Percentiles rank a stretch among this genome's conserved stretches.
phyloP scores from a whole-genome alignment of 1,140 invertebrate species.

The Drosophila kanapiae region DNA sequence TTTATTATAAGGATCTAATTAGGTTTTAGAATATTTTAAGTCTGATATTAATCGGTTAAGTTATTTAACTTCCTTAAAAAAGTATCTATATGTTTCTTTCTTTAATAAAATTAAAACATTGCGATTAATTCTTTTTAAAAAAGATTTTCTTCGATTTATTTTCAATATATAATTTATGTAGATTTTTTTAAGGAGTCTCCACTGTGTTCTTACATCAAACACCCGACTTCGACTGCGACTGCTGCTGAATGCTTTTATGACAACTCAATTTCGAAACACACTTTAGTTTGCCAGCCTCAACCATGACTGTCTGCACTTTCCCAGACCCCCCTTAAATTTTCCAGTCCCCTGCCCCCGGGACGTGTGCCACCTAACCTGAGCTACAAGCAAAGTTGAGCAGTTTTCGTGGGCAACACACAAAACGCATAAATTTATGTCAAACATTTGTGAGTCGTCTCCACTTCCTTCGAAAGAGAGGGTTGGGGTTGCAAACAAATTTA shows the following conservation, averaged over 20 bases:
- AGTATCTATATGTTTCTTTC: too few relatives aligned
- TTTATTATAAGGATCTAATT: too few relatives aligned
- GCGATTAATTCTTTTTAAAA: too few relatives aligned
- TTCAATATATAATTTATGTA: not conserved
- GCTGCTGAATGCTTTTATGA: slow-evolving; percentile 70
- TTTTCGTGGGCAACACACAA: slow-evolving; percentile 64
- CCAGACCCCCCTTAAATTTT: not conserved
- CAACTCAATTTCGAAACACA: slow-evolving; percentile 80
- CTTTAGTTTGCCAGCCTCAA: slow-evolving; percentile 74
- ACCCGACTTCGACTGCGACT: slow-evolving; percentile 11
- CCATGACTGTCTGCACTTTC: slow-evolving; percentile 15
- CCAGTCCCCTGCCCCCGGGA: not conserved
- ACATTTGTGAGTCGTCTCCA: slow-evolving; percentile 61
- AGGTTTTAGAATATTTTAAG: too few relatives aligned
- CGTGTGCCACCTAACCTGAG: slow-evolving; percentile 53
- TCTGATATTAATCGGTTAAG: too few relatives aligned
- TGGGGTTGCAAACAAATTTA: slow-evolving; percentile 73
- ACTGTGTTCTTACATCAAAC: slow-evolving; percentile 45
- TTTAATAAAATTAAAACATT: too few relatives aligned
- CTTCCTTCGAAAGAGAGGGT: slow-evolving; percentile 19
- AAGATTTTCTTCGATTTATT: not conserved
- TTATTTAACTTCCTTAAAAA: too few relatives aligned
- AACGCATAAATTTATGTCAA: slow-evolving; percentile 84
- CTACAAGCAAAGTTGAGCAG: slow-evolving; percentile 63
- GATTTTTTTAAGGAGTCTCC: not conserved